phyloP scores from a whole-genome alignment of 2,888 invertebrate species.

The Anthoptus insignis region DNA sequence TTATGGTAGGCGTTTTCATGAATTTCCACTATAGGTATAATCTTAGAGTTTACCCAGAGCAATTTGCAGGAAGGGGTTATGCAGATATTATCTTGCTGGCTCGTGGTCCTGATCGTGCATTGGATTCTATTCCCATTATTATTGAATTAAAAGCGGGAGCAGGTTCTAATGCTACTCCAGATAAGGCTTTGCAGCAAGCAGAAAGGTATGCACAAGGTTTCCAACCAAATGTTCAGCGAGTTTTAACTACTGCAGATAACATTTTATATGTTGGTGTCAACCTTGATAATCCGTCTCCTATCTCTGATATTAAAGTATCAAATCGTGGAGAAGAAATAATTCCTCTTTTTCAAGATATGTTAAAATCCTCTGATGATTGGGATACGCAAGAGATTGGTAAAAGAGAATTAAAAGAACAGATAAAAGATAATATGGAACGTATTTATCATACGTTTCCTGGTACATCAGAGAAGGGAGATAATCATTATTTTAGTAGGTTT shows the following conservation, averaged over 20 bases:
- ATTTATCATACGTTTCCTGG: not conserved
- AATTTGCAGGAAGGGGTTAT: conserved; percentile 9
- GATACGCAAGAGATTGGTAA: not conserved
- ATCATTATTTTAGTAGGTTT: not conserved
- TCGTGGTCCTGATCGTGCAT: not conserved
- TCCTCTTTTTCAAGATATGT: not conserved
- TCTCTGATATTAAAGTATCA: not conserved
- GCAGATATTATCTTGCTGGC: conserved; percentile 10
- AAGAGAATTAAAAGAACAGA: not conserved
- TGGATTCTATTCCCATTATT: conserved; percentile 11
- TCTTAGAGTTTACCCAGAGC: conserved; percentile 1
- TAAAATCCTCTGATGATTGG: not conserved
- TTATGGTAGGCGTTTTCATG: conserved; percentile 3
- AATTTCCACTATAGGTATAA: conserved; percentile 1
- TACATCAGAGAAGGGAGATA: not conserved
- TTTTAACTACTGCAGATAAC: not conserved
- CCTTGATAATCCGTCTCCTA: not conserved
- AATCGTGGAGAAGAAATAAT: not conserved
- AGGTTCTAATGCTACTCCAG: not conserved
- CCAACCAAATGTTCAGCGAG: not conserved
- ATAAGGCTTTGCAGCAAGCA: conserved; percentile 8
- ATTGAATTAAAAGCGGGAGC: conserved; percentile 10
- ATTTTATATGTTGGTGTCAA: conserved; percentile 9
- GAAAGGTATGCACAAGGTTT: not conserved
- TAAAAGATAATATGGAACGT: not conserved